phyloP scores from a whole-genome alignment of 2,113 vertebrate species.

The Trichomycterus rosablanca region DNA sequence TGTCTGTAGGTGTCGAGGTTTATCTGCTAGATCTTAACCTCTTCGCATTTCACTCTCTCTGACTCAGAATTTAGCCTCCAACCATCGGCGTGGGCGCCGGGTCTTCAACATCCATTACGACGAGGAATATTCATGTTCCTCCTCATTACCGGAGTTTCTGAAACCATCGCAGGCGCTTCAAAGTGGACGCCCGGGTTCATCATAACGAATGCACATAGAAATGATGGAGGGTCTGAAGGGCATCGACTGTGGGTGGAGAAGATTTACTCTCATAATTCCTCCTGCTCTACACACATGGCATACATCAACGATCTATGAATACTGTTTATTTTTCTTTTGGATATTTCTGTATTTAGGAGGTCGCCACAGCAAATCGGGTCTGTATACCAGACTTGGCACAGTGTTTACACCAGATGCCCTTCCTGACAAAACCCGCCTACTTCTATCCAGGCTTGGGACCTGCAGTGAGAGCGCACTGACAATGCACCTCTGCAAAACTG shows the following conservation, averaged over 20 bases:
- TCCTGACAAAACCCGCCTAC: too few relatives aligned
- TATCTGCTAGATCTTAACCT: background rate
- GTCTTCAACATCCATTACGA: slow-evolving; percentile 12
- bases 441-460: too few relatives aligned
- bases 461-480: too few relatives aligned
- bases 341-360: too few relatives aligned
- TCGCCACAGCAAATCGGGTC: too few relatives aligned
- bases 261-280: background rate
- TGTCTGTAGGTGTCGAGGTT: background rate
- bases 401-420: too few relatives aligned
- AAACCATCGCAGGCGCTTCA: slow-evolving; percentile 19
- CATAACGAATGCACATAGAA: too few relatives aligned
- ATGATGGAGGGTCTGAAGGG: background rate
- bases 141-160: background rate
- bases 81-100: slow-evolving; percentile 12
- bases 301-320: background rate
- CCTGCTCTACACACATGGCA: background rate
- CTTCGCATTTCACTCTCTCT: background rate
- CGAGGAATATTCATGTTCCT: slow-evolving; percentile 25
- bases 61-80: background rate
- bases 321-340: too few relatives aligned
- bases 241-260: background rate
- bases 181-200: background rate
- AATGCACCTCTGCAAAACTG: too few relatives aligned
- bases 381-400: too few relatives aligned